A percentile compares a stretch with the other conserved stretches of the same genome.
These are phyloP conservation scores for Cantharis flavilabris DNA, from an alignment of 2,888 invertebrate species.

Conservation along the genomic window DNA sequence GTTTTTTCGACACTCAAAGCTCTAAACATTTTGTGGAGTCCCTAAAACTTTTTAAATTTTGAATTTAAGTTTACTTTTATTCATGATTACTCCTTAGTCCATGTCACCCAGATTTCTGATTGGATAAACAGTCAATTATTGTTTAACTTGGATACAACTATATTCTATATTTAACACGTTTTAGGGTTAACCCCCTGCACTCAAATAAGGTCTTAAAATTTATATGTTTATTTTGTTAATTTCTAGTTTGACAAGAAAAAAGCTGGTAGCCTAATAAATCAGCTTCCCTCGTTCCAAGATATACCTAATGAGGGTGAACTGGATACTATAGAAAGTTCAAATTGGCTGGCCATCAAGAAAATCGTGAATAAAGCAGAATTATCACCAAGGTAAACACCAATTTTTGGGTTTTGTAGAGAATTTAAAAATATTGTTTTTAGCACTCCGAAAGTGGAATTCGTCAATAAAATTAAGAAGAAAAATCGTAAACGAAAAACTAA, in stretches of 20 bases:
- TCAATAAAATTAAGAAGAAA: constrained; percentile 66
- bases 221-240: neutral
- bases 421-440: constrained; percentile 46
- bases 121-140: no score
- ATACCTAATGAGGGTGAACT: constrained; percentile 74
- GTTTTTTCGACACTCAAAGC: no score
- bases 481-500: constrained; percentile 82
- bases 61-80: no score
- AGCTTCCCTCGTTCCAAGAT: constrained; percentile 68
- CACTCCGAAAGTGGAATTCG: constrained; percentile 65
- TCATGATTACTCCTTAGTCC: no score
- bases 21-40: no score
- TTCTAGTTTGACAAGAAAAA: constrained; percentile 73
- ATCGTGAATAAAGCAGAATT: constrained; percentile 73
- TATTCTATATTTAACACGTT: no score
- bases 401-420: neutral
- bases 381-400: constrained; percentile 36
- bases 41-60: no score
- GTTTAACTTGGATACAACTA: no score
- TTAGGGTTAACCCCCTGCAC: no score
- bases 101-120: no score
- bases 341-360: constrained; percentile 90
- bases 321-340: constrained; percentile 82
- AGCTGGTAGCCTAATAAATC: constrained; percentile 71
- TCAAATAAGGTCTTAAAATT: no score